Conservation (phyloP, 2,113 vertebrate genomes). For the Prinia subflava region DNA sequence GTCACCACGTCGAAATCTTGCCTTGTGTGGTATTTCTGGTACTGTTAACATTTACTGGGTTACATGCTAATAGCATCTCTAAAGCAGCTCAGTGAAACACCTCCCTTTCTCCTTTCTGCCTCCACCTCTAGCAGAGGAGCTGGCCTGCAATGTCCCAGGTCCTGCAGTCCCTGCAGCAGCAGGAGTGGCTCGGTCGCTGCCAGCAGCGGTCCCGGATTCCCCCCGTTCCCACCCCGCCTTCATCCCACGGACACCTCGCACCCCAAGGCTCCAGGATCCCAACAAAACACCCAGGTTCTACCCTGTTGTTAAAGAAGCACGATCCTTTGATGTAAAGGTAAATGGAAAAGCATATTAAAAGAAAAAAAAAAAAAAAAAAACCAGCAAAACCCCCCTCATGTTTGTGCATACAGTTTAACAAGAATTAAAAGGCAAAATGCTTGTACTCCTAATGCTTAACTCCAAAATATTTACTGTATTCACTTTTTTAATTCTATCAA, state of each 20-base stretch:
- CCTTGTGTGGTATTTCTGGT: neutral
- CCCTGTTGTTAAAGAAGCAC: constrained; percentile 90
- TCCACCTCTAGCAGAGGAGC: constrained; percentile 25
- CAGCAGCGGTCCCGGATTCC: constrained; percentile 80
- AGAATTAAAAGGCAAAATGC: neutral
- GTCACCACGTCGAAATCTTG: neutral
- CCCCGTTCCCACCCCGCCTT: constrained; percentile 52
- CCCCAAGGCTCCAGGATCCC: constrained; percentile 85
- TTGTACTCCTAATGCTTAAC: neutral
- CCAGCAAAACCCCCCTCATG: neutral
- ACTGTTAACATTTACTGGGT: neutral
- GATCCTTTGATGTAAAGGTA: constrained; percentile 81
- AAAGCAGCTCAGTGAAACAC: neutral
- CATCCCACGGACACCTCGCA: constrained; percentile 79
- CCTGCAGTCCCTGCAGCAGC: constrained; percentile 53
- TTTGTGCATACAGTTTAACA: neutral
- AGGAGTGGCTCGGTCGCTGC: constrained; percentile 73
- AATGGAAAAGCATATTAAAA: neutral
- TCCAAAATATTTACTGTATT: neutral
- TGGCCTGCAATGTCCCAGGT: constrained; percentile 31
- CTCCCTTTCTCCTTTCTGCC: neutral
- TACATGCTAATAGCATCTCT: neutral
- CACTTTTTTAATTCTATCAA: neutral
- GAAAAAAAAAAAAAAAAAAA: too few species aligned
- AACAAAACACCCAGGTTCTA: constrained; percentile 91